Conservation (phyloP, 2,113 vertebrate species). For the Dipodomys ordii region DNA sequence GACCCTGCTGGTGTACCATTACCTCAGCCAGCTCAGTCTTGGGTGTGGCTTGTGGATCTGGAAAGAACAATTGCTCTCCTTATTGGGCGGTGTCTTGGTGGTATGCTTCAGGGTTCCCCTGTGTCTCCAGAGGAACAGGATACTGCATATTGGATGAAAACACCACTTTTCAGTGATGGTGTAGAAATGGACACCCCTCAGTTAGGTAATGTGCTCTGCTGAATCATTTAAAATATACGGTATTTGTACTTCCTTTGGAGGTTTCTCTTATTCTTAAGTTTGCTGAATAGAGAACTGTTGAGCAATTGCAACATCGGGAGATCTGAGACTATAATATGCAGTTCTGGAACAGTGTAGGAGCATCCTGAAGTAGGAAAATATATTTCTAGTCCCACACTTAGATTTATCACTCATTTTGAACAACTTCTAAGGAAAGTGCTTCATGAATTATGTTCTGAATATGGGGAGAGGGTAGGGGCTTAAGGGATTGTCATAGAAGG, state of each 20-base stretch:
- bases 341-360: not conserved
- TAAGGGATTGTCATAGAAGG: too few relatives aligned
- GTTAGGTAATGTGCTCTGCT: constrained; percentile 88
- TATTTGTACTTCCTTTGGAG: constrained; percentile 4
- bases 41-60: constrained; percentile 98
- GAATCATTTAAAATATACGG: constrained; percentile 3
- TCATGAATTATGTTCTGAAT: constrained; percentile 25
- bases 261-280: not conserved
- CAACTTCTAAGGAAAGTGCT: not conserved
- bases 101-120: constrained; percentile 96
- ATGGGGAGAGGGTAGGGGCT: too few relatives aligned
- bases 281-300: constrained; percentile 14
- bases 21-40: constrained; percentile 91
- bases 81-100: constrained; percentile 96
- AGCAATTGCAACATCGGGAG: not conserved
- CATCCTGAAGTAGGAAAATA: not conserved
- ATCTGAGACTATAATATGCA: constrained; percentile 26
- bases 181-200: constrained; percentile 95
- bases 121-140: constrained; percentile 96
- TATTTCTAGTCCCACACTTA: not conserved
- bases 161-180: constrained; percentile 96
- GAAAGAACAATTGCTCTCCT: constrained; percentile 96
- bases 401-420: constrained; percentile 38
- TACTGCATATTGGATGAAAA: constrained; percentile 96
- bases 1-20: constrained; percentile 91